Evolutionary conservation across 2,113 vertebrate species (phyloP), one percentile per base, ranked within the genome.

Genomic region (Lagopus leucura): DNA sequence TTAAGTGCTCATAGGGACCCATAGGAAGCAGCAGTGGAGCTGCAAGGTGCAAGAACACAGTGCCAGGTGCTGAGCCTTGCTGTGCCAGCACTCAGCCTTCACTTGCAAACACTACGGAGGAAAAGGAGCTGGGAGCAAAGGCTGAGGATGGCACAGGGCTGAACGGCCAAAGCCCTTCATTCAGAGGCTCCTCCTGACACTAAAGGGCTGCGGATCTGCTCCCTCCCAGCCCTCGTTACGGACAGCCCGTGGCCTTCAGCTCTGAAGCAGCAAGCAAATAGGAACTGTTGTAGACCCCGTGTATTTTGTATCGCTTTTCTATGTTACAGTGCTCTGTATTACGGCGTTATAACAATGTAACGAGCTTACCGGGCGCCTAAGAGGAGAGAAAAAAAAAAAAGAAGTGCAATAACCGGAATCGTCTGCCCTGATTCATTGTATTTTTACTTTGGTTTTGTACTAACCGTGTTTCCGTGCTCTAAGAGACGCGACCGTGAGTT

Each of bases 301-400:
- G 94, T 82, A 54, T 83, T 77, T 63, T 77, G 70, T 83, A 92
- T 89, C 91, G 54, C 76, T 89, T 84, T 82, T 34, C 32, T 15
- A 20, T 24, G 65, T 24, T 83, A 82, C 89, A 95, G 64, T 61
- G 83, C 94, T 93, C 82, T 87, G 88, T 91, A 81, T 91, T 82
- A 90, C 50, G 85, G 89, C 96, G 58, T 94, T 91, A 89, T 58
- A 94, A 86, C 61, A 81, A 65, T 45, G 28, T 95, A 95, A 96
- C 86, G 93, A 75, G 84, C 50, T 54, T 91, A 91, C 87, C 92
- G 86, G 87, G 70, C 90, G 77, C 95, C 55, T 94, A 92, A 43
- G 52, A 27, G 50, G 8, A 54, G 48, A 24, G 48, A 54, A 54
- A 54, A 85, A 94, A 96, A 92, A 96, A 93, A 97, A 97, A 97